These are phyloP conservation scores for Caranx ignobilis DNA, from an alignment of 2,113 vertebrate species.

Conservation along the genomic window DNA sequence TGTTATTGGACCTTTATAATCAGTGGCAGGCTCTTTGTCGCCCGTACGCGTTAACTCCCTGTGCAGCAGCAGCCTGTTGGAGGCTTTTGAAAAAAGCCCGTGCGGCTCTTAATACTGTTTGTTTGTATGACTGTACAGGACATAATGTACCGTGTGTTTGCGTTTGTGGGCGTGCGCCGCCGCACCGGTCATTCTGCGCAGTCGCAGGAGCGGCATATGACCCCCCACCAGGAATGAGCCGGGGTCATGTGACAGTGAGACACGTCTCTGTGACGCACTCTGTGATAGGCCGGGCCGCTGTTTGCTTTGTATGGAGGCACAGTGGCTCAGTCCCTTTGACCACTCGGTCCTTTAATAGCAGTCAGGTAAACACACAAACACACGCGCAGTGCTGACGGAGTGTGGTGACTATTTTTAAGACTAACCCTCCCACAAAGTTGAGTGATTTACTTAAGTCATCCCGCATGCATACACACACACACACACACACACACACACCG, in stretches of 20 bases:
- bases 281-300: neutral
- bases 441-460: constrained; percentile 44
- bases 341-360: constrained; percentile 31
- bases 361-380: constrained; percentile 32
- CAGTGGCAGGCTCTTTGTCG: neutral
- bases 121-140: neutral
- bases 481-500: too few relatives aligned
- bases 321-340: constrained; percentile 24
- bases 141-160: neutral
- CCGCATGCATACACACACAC: neutral
- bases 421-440: neutral
- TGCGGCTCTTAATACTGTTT: neutral
- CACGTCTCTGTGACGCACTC: neutral
- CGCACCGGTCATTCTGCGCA: neutral
- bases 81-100: neutral
- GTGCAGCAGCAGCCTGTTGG: neutral
- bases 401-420: constrained; percentile 70
- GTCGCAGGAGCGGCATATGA: constrained; percentile 27
- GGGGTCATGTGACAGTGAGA: constrained; percentile 35
- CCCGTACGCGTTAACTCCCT: neutral
- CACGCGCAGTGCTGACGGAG: constrained; percentile 7
- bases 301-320: neutral
- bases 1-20: too few relatives aligned
- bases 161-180: neutral
- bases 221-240: constrained; percentile 7